A percentile compares a stretch with the other conserved stretches of the same genome.
Evolutionary conservation across 2,797 vertebrate species (phyloP).

Genomic region (Darevskia mixta): DNA sequence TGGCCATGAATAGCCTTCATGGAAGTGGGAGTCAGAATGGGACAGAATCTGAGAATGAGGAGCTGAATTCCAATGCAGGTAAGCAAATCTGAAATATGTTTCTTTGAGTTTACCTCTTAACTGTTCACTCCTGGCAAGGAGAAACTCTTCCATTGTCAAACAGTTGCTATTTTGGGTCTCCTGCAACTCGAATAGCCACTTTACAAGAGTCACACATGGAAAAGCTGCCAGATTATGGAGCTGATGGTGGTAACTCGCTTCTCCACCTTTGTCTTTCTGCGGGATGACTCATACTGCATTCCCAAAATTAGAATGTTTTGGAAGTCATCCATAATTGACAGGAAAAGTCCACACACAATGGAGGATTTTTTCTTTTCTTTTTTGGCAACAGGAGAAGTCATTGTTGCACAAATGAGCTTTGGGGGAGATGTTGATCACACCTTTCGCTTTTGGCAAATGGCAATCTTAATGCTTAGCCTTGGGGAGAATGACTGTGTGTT

Average conservation of each 20-base stretch:
- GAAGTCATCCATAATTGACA: conserved; percentile 7
- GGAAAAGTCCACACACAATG: conserved; percentile 4
- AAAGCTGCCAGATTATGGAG: background rate
- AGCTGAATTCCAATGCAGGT: conserved; percentile 91
- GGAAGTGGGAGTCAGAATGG: conserved; percentile 87
- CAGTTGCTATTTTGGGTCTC: background rate
- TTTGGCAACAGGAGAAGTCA: conserved; percentile 3
- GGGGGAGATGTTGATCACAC: background rate
- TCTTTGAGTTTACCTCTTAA: background rate
- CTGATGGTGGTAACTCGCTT: background rate
- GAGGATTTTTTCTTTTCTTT: background rate
- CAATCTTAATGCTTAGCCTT: background rate
- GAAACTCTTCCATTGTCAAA: background rate
- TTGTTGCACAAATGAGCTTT: background rate
- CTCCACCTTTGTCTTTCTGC: background rate
- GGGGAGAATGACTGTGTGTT: background rate
- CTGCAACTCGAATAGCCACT: background rate
- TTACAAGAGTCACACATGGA: background rate
- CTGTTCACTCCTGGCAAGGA: background rate
- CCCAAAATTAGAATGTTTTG: conserved; percentile 20
- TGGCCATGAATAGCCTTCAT: conserved; percentile 90
- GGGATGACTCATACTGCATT: conserved; percentile 3
- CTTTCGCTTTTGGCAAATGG: conserved; percentile 6
- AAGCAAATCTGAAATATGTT: background rate
- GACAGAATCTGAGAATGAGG: conserved; percentile 91